These are phyloP conservation scores for Stomorhina lunata DNA, from an alignment of 2,888 invertebrate species.

Conservation along the genomic window DNA sequence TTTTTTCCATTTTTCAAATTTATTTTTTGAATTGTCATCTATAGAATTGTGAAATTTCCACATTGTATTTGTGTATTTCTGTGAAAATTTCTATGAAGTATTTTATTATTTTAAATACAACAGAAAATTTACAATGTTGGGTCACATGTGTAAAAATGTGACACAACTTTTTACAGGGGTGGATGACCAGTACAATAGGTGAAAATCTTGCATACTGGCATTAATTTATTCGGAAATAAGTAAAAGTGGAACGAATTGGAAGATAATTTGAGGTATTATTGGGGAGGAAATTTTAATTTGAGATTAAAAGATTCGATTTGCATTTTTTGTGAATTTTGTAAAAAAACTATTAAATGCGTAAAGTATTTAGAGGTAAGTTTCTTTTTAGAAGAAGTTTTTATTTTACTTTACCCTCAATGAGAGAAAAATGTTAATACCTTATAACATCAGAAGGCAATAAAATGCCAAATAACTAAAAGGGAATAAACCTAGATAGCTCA, in stretches of 20 bases:
- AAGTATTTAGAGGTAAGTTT: too few relatives aligned
- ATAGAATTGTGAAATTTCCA: conserved; percentile 7
- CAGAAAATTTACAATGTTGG: neutral
- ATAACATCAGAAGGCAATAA: too few relatives aligned
- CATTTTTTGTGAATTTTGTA: neutral
- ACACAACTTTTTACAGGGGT: neutral
- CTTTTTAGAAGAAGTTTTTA: too few relatives aligned
- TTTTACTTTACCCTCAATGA: too few relatives aligned
- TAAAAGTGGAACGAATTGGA: neutral
- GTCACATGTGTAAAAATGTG: conserved; percentile 12
- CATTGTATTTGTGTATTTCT: neutral
- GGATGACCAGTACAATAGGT: conserved; percentile 4
- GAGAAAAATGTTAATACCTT: too few relatives aligned
- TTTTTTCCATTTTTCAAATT: neutral
- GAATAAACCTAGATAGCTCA: too few relatives aligned
- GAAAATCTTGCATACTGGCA: too few relatives aligned
- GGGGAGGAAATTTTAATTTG: conserved; percentile 1
- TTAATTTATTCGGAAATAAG: neutral
- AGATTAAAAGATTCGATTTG: neutral
- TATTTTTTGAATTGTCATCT: conserved; percentile 23
- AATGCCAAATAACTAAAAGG: too few relatives aligned
- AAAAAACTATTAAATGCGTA: too few relatives aligned
- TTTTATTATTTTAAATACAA: neutral
- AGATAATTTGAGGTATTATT: neutral
- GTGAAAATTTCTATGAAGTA: neutral